phyloP scores from a whole-genome alignment of 2,797 vertebrate species.

The Microhierax caerulescens region DNA sequence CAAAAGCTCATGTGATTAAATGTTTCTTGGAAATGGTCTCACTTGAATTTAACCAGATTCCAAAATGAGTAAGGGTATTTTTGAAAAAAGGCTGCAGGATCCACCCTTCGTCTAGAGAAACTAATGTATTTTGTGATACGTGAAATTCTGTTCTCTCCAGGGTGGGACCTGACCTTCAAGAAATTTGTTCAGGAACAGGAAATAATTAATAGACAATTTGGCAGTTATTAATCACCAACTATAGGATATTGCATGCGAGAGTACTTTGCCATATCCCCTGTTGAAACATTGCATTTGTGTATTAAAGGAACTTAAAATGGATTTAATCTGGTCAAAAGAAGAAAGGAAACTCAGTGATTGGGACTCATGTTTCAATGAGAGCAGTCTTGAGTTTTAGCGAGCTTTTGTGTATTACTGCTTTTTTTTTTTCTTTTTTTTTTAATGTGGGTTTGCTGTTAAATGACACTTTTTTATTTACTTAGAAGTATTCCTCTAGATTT shows the following conservation, averaged over 20 bases:
- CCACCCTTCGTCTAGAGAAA: neutral
- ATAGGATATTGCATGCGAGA: neutral
- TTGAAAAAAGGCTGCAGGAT: neutral
- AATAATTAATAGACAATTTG: neutral
- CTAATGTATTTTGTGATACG: accelerated
- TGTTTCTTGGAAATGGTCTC: neutral
- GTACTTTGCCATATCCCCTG: neutral
- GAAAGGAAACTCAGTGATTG: neutral
- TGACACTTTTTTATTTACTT: neutral
- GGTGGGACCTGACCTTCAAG: neutral
- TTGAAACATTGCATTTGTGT: neutral
- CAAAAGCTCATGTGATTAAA: neutral
- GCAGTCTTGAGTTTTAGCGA: neutral
- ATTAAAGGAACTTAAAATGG: neutral
- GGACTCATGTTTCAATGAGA: neutral
- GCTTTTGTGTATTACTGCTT: neutral
- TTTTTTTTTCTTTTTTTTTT: neutral
- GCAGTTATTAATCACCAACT: neutral
- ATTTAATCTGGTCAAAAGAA: neutral
- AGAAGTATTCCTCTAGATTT: neutral
- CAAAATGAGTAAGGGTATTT: neutral
- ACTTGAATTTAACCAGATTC: neutral
- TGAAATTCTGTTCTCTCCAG: neutral
- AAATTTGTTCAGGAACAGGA: neutral
- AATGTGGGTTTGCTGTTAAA: neutral